phyloP scores from a whole-genome alignment of 1,140 invertebrate species.

The Aphelenchoides fujianensis region DNA sequence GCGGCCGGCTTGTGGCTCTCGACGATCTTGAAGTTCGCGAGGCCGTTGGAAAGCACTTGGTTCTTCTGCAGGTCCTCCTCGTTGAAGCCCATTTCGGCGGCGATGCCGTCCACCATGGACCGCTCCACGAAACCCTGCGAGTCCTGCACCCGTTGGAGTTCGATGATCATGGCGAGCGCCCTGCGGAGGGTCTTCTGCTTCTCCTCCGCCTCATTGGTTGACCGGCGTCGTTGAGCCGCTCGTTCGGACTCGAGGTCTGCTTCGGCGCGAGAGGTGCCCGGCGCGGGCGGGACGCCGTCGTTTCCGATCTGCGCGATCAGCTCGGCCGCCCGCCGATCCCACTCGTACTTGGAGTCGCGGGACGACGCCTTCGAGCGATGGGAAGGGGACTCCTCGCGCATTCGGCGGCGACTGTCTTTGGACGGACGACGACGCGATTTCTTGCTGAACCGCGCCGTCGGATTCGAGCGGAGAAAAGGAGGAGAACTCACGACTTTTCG shows the following conservation, averaged over 20 bases:
- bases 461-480: background rate
- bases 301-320: background rate
- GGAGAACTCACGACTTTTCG: background rate
- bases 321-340: slow-evolving; percentile 6
- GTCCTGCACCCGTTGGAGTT: slow-evolving; percentile 6
- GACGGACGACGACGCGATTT: background rate
- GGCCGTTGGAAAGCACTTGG: background rate
- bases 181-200: background rate
- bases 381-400: background rate
- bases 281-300: background rate
- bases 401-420: background rate
- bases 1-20: too few relatives aligned
- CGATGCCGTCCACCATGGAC: slow-evolving; percentile 2
- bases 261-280: background rate
- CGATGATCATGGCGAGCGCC: slow-evolving; percentile 8
- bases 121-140: background rate
- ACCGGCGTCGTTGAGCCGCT: background rate
- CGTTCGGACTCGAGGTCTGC: background rate
- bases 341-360: background rate
- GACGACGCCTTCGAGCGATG: background rate
- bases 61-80: background rate
- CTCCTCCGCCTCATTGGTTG: background rate
- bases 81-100: slow-evolving; percentile 8
- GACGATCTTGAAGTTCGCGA: background rate
- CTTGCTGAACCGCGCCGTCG: background rate